Conservation (phyloP, 2,113 vertebrate genomes). For the Fregetta grallaria region DNA sequence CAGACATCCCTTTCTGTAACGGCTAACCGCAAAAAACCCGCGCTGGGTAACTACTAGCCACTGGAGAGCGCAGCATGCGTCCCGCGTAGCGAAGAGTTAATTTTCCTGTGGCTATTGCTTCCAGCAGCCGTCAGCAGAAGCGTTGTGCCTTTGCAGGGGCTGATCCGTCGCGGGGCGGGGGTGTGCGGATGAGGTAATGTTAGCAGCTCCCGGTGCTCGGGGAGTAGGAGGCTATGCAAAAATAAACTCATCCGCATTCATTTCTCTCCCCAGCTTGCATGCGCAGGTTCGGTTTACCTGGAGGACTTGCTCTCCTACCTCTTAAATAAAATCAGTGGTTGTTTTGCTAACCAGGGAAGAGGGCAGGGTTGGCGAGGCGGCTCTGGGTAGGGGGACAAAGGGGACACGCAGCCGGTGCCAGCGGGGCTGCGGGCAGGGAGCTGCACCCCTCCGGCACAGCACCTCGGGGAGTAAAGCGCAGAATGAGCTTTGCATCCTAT, state of each 20-base stretch:
- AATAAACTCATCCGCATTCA: slow-evolving; percentile 32
- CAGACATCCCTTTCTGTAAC: neutral
- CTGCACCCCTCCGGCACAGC: neutral
- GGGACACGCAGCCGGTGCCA: accelerated
- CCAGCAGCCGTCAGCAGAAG: slow-evolving; percentile 17
- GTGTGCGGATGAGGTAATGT: slow-evolving; percentile 27
- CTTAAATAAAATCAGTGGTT: neutral
- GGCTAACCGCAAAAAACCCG: neutral
- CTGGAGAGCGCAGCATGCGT: neutral
- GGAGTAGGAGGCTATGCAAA: slow-evolving; percentile 36
- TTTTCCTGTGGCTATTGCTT: neutral
- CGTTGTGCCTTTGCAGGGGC: neutral
- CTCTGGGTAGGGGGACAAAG: neutral
- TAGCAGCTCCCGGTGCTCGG: neutral
- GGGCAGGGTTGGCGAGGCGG: neutral
- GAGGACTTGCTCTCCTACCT: neutral
- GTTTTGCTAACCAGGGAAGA: neutral
- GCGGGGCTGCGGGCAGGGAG: neutral
- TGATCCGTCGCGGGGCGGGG: neutral
- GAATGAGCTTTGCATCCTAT: neutral
- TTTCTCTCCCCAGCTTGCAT: neutral
- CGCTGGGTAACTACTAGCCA: accelerated
- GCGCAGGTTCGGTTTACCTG: neutral
- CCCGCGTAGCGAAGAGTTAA: neutral
- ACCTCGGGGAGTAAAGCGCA: accelerated